These are phyloP conservation scores for Ptychobarbus kaznakovi DNA, from an alignment of 2,797 vertebrate species.

Conservation along the genomic window DNA sequence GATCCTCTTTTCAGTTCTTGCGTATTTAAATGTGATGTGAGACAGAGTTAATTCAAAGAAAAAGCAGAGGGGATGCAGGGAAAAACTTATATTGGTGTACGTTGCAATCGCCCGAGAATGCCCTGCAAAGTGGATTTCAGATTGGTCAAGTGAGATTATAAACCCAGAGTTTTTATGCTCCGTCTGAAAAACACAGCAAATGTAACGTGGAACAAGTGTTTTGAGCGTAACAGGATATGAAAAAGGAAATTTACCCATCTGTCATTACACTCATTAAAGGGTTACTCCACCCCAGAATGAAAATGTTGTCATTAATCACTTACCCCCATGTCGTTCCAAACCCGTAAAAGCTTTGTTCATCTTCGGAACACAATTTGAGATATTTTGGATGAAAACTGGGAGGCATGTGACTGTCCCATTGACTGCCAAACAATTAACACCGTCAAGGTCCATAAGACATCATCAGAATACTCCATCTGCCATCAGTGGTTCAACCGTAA, in stretches of 20 bases:
- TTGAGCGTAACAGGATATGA: neutral
- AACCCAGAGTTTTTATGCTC: neutral
- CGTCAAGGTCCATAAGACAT: too few relatives aligned
- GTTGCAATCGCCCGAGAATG: neutral
- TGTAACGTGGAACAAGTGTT: neutral
- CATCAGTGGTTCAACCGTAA: too few relatives aligned
- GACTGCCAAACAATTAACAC: too few relatives aligned
- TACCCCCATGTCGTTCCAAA: too few relatives aligned
- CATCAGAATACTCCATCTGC: too few relatives aligned
- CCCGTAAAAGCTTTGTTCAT: too few relatives aligned
- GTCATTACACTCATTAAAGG: neutral
- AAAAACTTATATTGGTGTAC: neutral
- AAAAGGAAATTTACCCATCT: neutral
- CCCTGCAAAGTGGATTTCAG: neutral
- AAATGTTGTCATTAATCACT: too few relatives aligned
- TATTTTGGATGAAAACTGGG: too few relatives aligned
- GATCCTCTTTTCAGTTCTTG: slow-evolving; percentile 47
- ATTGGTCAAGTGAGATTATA: neutral
- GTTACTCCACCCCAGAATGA: too few relatives aligned
- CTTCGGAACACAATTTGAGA: too few relatives aligned
- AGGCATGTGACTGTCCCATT: too few relatives aligned
- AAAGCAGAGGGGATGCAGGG: neutral
- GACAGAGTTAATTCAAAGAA: slow-evolving; percentile 8
- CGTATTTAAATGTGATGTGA: slow-evolving; percentile 13
- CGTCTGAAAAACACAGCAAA: neutral